Conservation (phyloP, 2,888 invertebrate species). For the Trissolcus brochymenae region DNA sequence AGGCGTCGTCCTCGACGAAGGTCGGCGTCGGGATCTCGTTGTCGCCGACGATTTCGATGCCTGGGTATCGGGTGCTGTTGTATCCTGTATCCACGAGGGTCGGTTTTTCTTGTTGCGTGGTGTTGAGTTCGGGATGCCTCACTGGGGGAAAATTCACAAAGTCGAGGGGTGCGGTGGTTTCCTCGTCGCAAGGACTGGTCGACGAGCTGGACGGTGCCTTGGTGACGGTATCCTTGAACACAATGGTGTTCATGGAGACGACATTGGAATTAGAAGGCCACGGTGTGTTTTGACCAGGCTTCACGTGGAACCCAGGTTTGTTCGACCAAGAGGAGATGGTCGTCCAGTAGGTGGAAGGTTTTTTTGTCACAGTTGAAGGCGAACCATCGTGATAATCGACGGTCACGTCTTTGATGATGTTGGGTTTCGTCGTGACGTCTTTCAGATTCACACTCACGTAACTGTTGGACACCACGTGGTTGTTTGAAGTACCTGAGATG, state of each 20-base stretch:
- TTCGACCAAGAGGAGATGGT: slow-evolving; percentile 68
- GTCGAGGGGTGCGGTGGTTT: slow-evolving; percentile 82
- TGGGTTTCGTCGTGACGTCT: slow-evolving; percentile 66
- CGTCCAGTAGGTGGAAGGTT: slow-evolving; percentile 66
- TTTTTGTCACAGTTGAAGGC: slow-evolving; percentile 32
- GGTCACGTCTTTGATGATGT: slow-evolving; percentile 28
- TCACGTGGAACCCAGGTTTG: slow-evolving; percentile 70
- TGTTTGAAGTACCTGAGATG: slow-evolving; percentile 69
- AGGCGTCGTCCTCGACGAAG: slow-evolving; percentile 85
- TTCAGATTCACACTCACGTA: slow-evolving; percentile 72
- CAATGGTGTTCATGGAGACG: slow-evolving; percentile 50
- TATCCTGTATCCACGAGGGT: slow-evolving; percentile 72
- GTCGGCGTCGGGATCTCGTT: slow-evolving; percentile 86
- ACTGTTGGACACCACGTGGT: slow-evolving; percentile 72
- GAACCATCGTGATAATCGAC: slow-evolving; percentile 12
- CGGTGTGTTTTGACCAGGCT: slow-evolving; percentile 58
- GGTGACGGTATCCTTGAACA: slow-evolving; percentile 58
- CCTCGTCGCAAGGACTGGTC: slow-evolving; percentile 77
- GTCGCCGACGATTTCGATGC: slow-evolving; percentile 78
- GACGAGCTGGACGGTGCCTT: slow-evolving; percentile 45
- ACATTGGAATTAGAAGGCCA: slow-evolving; percentile 55
- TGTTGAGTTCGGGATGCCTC: slow-evolving; percentile 88
- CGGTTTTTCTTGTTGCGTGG: slow-evolving; percentile 77
- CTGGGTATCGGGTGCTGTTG: slow-evolving; percentile 73
- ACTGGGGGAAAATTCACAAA: slow-evolving; percentile 90